Percentiles rank a stretch among this genome's conserved stretches.
Evolutionary conservation across 2,797 vertebrate genomes (phyloP).

Genomic region (Lycodopsis pacificus): DNA sequence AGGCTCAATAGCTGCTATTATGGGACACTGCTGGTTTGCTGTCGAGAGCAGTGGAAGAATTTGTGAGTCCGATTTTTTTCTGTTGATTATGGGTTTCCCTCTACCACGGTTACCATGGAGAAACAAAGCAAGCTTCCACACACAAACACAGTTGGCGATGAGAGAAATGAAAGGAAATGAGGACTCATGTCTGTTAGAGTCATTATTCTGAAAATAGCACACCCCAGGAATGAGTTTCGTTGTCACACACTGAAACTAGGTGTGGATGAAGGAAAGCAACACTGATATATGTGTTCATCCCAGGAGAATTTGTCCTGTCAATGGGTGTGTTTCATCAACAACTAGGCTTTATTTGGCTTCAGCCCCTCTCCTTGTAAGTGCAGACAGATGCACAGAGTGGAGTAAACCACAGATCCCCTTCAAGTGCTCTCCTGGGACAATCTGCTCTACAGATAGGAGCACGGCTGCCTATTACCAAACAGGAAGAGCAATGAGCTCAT

Average conservation of each 20-base stretch:
- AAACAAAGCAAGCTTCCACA: conserved; percentile 61
- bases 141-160: conserved; percentile 64
- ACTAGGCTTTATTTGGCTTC: conserved; percentile 1
- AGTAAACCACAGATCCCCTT: conserved; percentile 17
- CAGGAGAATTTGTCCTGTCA: conserved; percentile 21
- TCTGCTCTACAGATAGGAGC: conserved; percentile 25
- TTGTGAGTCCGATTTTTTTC: conserved; percentile 65
- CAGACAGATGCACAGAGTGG: conserved; percentile 26
- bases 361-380: conserved; percentile 2
- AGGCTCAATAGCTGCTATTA: conserved; percentile 52
- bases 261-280: conserved; percentile 39
- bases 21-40: conserved; percentile 32
- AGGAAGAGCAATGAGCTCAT: conserved; percentile 46
- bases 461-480: conserved; percentile 11
- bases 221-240: conserved; percentile 4
- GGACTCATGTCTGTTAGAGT: conserved; percentile 68
- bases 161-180: conserved; percentile 72
- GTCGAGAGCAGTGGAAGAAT: conserved; percentile 52
- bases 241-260: conserved; percentile 47
- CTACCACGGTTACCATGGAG: conserved; percentile 68
- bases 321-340: conserved; percentile 24
- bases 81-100: conserved; percentile 77
- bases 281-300: conserved; percentile 1
- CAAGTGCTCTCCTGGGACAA: conserved; percentile 33
- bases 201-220: conserved; percentile 64